Evolutionary conservation across 2,113 vertebrate genomes (phyloP).

Genomic region (Sceloporus undulatus): DNA sequence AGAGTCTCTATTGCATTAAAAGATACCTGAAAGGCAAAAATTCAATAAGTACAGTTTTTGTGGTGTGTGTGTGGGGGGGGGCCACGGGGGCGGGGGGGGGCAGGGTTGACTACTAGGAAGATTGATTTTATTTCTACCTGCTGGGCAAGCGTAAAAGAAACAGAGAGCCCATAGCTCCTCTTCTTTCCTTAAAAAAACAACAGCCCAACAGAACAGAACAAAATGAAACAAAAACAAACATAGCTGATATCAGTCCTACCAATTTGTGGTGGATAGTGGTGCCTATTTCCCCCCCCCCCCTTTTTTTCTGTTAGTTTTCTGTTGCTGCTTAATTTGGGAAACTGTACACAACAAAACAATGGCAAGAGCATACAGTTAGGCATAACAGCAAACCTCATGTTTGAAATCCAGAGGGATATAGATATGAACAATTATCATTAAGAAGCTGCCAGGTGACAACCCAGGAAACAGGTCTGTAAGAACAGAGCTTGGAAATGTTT

Average conservation of each 20-base stretch:
- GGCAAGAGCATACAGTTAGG: too few species aligned
- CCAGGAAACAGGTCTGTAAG: not conserved
- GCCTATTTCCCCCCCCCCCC: not conserved
- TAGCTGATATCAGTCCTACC: not conserved
- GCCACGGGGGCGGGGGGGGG: too few species aligned
- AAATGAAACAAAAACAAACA: not conserved
- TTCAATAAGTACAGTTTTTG: conserved; percentile 4
- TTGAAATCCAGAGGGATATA: not conserved
- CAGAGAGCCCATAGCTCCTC: not conserved
- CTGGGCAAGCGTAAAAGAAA: not conserved
- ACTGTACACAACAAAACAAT: not conserved
- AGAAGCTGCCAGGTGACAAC: not conserved
- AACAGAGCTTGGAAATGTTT: too few species aligned
- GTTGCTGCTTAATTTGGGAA: not conserved
- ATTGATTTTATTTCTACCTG: conserved; percentile 18
- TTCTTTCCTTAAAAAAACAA: not conserved
- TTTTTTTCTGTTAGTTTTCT: not conserved
- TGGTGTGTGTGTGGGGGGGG: not conserved
- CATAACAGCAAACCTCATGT: not conserved
- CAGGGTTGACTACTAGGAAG: not conserved
- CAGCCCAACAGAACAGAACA: too few species aligned
- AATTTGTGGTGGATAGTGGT: not conserved
- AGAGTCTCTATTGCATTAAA: not conserved
- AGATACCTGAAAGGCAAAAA: not conserved
- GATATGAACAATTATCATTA: not conserved